Base-by-base conservation (phyloP, 92 coral and sea anemone species). In the Palythoa grandis region DNA sequence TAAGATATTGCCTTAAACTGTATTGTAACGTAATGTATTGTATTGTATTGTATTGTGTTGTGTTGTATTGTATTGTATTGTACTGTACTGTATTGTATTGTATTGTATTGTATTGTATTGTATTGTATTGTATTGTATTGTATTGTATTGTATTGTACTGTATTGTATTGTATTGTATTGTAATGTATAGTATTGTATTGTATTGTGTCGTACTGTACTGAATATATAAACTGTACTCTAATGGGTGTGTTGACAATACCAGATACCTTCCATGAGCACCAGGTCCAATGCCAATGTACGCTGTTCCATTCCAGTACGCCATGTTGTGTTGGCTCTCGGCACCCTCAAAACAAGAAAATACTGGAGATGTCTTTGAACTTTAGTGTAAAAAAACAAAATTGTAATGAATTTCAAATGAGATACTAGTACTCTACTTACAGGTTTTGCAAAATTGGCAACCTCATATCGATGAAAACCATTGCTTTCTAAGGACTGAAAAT, bases 191-290 rank as follows among this genome's bases (percentile, higher is more conserved):
- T 57, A 57, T 13, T 11, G n/a, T 57, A 19, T 9, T 79, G 52
- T 22, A 43, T 68, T 13, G 20, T 22, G 66, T 16, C 8, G 63
- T 57, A 8, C 63, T 25, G 8, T 70, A 15, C 15, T 22, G 16
- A 56, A 11, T 66, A 50, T 50, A 13, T n/a, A 48, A 35, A 2
- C 48, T 35, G 20, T 24, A 13, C 56, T 22, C 11, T 72, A 5
- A 20, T 15, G 65, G 11, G 12, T 14, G 4, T 58, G 20, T 37
- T 39, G n/a, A n/a, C n/a, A 29, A 14, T 29, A 13, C n/a, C 23
- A 1, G 20, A 39, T 20, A 93, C 97, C 97, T 93, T 78, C 94
- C 83, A 72, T 93, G 97, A 1, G 97, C 97, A 8, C 97, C 97
- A 14, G 97, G 97, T 7, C 97, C 97, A 22, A 93, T 78, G 37